These are phyloP conservation scores for Gymnobelideus leadbeateri DNA, from an alignment of 2,113 vertebrate species.

Conservation along the genomic window DNA sequence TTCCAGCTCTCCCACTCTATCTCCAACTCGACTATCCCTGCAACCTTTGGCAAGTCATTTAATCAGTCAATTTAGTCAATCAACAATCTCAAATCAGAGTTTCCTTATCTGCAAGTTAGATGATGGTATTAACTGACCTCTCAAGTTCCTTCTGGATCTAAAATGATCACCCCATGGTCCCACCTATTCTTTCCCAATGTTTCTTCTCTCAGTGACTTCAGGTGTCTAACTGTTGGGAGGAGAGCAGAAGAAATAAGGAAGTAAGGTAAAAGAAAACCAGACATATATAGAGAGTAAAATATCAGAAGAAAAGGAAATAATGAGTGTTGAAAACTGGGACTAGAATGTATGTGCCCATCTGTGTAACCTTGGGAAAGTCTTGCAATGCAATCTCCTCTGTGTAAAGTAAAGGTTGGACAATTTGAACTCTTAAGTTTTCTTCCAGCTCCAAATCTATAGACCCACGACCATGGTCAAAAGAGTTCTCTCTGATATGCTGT, in stretches of 20 bases:
- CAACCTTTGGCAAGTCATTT: background rate
- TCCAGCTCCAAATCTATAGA: background rate
- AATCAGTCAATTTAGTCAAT: background rate
- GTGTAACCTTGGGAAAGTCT: background rate
- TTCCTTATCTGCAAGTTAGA: background rate
- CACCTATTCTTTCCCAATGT: no score
- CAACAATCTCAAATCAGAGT: background rate
- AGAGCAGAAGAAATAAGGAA: background rate
- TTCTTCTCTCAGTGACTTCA: background rate
- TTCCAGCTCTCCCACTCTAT: background rate
- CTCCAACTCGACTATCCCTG: background rate
- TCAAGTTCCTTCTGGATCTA: slow-evolving; percentile 22
- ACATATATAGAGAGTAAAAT: background rate
- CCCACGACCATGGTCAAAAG: background rate
- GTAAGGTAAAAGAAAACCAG: background rate
- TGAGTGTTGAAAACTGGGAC: background rate
- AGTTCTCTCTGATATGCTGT: background rate
- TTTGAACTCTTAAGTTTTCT: background rate
- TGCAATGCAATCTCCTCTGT: background rate
- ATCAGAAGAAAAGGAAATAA: background rate
- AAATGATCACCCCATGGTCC: background rate
- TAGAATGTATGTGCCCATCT: background rate
- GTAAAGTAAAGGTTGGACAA: background rate
- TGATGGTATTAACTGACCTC: background rate
- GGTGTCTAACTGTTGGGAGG: background rate